Evolutionary conservation across 2,888 invertebrate genomes (phyloP), one percentile per base, ranked within the genome.

Genomic region (Melanotus villosus): DNA sequence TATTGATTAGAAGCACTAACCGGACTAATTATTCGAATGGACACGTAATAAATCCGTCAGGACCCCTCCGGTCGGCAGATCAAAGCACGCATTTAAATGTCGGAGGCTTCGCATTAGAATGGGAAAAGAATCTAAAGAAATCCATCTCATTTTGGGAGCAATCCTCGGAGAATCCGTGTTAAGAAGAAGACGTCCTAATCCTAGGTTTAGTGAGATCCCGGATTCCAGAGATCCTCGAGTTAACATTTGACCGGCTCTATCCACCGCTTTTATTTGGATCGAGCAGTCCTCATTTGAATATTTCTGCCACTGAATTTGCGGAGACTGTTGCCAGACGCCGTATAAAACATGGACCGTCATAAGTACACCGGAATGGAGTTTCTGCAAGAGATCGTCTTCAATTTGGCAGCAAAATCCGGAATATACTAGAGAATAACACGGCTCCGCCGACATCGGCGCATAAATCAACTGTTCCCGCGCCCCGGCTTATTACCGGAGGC

Each of bases 371-470:
- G 80, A 82, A 83, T 80, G 77, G 80, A 82, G 81, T 82, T 83
- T 84, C 83, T 82, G 81, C 81, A 80, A 82, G 82, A 82, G 82
- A 83, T 84, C 82, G 83, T 83, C 84, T 83, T 82, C 83, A 83
- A 84, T 84, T 84, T 84, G 84, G 84, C 83, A 83, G 81, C 83
- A 82, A 82, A 73, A 73, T 73, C 73, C 71, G 71, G 73, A 71
- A 71, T 67, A 73, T 69, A 73, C 73, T 71, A 71, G 66, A 73
- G 71, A 67, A 69, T 71, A 73, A 71, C 73, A 76, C 76, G 75
- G 75, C 71, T 65, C 70, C 71, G 75, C 60, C 75, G 80, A 77
- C 78, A 76, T 73, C 72, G 74, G 69, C 72, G 76, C 73, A 79
- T 79, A 78, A 79, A 78, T 79, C 77, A 75, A 73, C 74, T 34